Base-by-base conservation (phyloP, 2,113 vertebrate genomes). In the Pseudois nayaur region DNA sequence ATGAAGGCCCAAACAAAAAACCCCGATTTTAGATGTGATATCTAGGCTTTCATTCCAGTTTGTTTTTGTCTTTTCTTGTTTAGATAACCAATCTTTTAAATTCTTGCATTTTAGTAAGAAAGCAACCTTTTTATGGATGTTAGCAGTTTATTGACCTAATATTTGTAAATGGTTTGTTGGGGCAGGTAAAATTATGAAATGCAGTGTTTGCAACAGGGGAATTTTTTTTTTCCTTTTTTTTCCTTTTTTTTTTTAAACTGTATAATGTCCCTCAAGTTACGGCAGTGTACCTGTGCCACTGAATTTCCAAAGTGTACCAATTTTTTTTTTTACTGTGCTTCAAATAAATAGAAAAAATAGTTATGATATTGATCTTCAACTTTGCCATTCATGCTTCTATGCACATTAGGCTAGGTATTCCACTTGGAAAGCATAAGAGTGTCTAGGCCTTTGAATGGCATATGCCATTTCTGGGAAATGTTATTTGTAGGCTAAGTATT, bases 1-100 rank as follows among this genome's bases (percentile, higher is more conserved):
- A 99, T 99, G 99, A 99, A 97, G 99, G 99, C 98, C 99, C 99
- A 98, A 98, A 99, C 99, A 99, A 99, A 99, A 99, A 99, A 98
- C 98, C 99, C 98, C 99, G 99, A 98, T 99, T 99, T 99, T 99
- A 99, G 99, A 99, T 97, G 98, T 99, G 99, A 99, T 99, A 98
- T 99, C 98, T 99, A 99, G 98, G 98, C 98, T 99, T 99, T 99
- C 99, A 98, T 98, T 99, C 99, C 99, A 99, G 98, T 99, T 99
- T 99, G 98, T 99, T 99, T 99, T 98, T 99, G 99, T 99, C 98
- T 98, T 99, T 97, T 99, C 99, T 99, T 99, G 99, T 99, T 99
- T 99, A 98, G 98, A 99, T 99, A 99, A 99, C 98, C 99, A 98
- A 99, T 99, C 99, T 99, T 99, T 99, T 99, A 98, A 99, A 99